Conservation (phyloP, 2,797 vertebrate species). For the Pelobates cultripes region DNA sequence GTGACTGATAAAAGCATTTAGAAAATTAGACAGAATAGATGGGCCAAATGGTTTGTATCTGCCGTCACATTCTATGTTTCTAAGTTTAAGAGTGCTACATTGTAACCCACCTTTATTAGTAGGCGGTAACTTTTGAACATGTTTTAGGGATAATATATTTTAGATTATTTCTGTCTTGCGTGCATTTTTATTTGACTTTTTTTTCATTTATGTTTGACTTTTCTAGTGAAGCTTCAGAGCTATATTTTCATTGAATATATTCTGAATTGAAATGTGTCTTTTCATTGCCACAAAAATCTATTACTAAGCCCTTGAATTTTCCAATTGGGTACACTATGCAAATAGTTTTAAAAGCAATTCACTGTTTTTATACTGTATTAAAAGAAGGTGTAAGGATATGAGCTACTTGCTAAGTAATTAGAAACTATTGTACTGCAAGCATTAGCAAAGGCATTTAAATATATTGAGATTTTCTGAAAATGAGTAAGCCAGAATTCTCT, state of each 20-base stretch:
- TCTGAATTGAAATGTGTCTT: conserved; percentile 16
- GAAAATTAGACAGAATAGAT: too few species aligned
- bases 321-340: conserved; percentile 40
- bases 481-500: neutral
- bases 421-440: conserved; percentile 19
- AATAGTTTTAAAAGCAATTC: conserved; percentile 52
- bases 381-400: conserved; percentile 31
- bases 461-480: conserved; percentile 44
- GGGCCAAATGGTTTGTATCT: too few species aligned
- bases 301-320: conserved; percentile 48
- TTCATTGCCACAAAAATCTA: conserved; percentile 46
- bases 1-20: too few species aligned
- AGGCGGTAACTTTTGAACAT: too few species aligned
- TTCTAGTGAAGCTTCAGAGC: neutral
- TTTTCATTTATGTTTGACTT: conserved; percentile 8
- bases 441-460: conserved; percentile 40
- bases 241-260: neutral
- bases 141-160: neutral
- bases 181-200: neutral
- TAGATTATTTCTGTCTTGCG: neutral
- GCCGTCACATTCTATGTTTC: too few species aligned
- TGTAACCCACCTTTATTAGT: too few species aligned
- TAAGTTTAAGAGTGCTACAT: too few species aligned
- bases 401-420: conserved; percentile 48
- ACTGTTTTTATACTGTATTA: conserved; percentile 47